Evolutionary conservation across 2,888 invertebrate species (phyloP).

Genomic region (Resseliella maxima): DNA sequence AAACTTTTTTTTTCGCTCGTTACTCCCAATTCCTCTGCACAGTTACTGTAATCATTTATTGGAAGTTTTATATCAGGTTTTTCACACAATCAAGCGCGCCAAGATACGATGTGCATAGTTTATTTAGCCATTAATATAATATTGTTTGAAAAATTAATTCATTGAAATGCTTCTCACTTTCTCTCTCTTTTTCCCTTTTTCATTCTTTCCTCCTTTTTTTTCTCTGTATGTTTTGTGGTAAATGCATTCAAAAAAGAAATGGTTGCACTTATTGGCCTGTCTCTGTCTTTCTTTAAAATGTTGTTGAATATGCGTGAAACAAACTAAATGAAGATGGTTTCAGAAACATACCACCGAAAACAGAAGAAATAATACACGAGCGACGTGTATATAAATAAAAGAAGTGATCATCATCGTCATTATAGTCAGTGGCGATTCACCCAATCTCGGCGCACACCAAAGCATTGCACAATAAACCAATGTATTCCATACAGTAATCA

Average conservation of each 20-base stretch:
- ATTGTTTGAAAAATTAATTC: conserved; percentile 43
- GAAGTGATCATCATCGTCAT: conserved; percentile 49
- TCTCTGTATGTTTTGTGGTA: neutral
- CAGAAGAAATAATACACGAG: conserved; percentile 53
- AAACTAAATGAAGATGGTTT: conserved; percentile 41
- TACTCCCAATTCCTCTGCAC: neutral
- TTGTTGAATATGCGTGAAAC: neutral
- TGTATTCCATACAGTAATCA: neutral
- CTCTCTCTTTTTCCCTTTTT: neutral
- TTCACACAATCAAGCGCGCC: neutral
- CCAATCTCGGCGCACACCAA: neutral
- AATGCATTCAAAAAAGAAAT: too few species aligned
- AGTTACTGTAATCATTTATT: neutral
- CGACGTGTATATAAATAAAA: conserved; percentile 50
- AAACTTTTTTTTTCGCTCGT: neutral
- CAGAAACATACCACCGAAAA: conserved; percentile 41
- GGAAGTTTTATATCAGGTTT: neutral
- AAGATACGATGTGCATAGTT: neutral
- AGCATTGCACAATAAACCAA: neutral
- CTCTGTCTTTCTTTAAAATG: too few species aligned
- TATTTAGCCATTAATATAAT: conserved; percentile 48
- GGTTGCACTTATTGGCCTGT: neutral
- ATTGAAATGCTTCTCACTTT: neutral
- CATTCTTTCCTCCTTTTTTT: neutral
- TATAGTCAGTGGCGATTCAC: conserved; percentile 2